These are phyloP conservation scores for Mythimna vitellina DNA, from an alignment of 2,888 invertebrate species.

Conservation along the genomic window DNA sequence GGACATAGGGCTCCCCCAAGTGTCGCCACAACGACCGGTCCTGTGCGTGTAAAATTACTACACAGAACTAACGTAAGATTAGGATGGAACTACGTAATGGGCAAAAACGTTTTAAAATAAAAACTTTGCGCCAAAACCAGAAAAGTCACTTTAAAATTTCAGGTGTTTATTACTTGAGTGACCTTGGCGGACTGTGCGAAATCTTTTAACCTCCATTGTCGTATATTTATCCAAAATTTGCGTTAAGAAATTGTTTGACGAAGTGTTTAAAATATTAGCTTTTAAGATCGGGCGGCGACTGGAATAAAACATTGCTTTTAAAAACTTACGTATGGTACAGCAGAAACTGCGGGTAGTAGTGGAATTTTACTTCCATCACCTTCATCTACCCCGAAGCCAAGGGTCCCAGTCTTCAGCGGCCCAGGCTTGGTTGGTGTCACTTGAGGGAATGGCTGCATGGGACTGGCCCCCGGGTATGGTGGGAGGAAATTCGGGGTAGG, in stretches of 20 bases:
- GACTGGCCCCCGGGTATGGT: slow-evolving; percentile 9
- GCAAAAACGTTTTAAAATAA: neutral
- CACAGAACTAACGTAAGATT: too few species aligned
- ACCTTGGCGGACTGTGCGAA: neutral
- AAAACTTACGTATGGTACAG: slow-evolving; percentile 71
- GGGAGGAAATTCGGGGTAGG: slow-evolving; percentile 19
- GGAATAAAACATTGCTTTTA: too few species aligned
- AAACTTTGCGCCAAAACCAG: neutral
- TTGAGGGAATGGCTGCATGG: slow-evolving; percentile 40
- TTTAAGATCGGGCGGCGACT: too few species aligned
- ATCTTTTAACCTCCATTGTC: neutral
- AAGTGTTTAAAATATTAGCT: neutral
- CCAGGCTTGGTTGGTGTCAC: neutral
- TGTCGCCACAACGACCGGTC: too few species aligned
- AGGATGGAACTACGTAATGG: too few species aligned
- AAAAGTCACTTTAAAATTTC: neutral
- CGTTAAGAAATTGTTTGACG: neutral
- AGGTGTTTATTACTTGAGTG: neutral
- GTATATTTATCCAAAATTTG: too few species aligned
- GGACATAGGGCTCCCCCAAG: too few species aligned
- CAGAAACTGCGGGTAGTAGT: slow-evolving; percentile 67
- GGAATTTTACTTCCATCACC: slow-evolving; percentile 63
- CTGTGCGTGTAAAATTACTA: too few species aligned
- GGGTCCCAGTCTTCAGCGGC: slow-evolving; percentile 68
- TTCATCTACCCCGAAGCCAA: slow-evolving; percentile 64